Evolutionary conservation across 2,888 invertebrate genomes (phyloP).

Genomic region (Cataglyphis cursor): DNA sequence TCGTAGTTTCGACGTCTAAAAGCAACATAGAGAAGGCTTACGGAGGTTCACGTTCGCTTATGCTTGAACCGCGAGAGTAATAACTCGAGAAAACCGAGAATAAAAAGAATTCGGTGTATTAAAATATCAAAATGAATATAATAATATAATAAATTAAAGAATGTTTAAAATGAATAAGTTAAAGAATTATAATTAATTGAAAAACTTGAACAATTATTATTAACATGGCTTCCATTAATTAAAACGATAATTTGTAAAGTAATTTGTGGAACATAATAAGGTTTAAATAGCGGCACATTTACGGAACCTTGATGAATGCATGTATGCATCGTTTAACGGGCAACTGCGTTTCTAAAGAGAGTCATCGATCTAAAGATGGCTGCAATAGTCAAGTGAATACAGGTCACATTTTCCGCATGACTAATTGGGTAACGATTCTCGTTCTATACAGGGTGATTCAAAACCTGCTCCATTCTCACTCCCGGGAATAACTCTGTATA

Average conservation of each 20-base stretch:
- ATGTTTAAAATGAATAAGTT: too few species aligned
- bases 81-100: not conserved
- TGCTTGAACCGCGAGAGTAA: not conserved
- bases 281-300: constrained; percentile 39
- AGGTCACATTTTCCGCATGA: constrained; percentile 73
- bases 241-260: not conserved
- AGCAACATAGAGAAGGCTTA: not conserved
- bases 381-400: constrained; percentile 67
- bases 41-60: not conserved
- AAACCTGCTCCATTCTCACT: constrained; percentile 3
- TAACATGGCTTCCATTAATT: not conserved
- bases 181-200: too few species aligned
- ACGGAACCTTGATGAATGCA: constrained; percentile 48
- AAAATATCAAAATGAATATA: not conserved
- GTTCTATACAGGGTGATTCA: constrained; percentile 26
- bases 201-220: not conserved
- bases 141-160: too few species aligned
- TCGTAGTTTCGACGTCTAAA: constrained; percentile 10
- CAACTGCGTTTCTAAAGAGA: constrained; percentile 64
- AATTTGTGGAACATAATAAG: constrained; percentile 12
- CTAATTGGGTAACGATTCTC: constrained; percentile 66
- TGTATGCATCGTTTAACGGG: constrained; percentile 62
- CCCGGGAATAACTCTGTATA: not conserved
- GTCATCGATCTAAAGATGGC: constrained; percentile 66
- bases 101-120: not conserved